phyloP scores from a whole-genome alignment of 2,113 vertebrate species.

The Pseudonaja textilis region DNA sequence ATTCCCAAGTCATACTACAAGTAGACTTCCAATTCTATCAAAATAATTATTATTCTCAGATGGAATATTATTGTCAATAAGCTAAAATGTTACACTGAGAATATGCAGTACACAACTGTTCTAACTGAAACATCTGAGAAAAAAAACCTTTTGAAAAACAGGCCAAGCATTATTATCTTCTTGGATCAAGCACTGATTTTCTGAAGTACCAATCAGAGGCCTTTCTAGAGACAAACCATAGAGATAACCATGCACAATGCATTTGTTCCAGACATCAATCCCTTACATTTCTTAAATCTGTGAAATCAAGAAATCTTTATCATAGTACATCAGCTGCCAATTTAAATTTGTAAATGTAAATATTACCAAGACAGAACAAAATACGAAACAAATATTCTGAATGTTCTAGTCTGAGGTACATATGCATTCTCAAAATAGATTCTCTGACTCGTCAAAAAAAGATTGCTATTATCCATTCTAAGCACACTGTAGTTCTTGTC shows the following conservation, averaged over 20 bases:
- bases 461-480: not conserved
- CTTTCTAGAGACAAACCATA: not conserved
- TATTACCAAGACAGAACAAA: not conserved
- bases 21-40: not conserved
- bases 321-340: not conserved
- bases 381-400: not conserved
- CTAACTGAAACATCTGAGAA: not conserved
- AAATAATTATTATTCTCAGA: not conserved
- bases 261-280: not conserved
- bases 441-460: not conserved
- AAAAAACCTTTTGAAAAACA: not conserved
- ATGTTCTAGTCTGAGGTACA: not conserved
- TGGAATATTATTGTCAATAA: not conserved
- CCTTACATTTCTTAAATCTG: not conserved
- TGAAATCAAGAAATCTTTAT: not conserved
- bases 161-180: not conserved
- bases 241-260: not conserved
- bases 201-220: not conserved
- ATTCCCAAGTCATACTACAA: not conserved
- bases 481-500: not conserved
- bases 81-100: not conserved
- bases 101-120: not conserved
- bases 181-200: not conserved
- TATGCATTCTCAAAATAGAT: not conserved
- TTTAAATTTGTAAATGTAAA: not conserved